A percentile compares a stretch with the other conserved stretches of the same genome.
Conservation (phyloP, 2,113 vertebrate genomes). For the Scopus umbretta region DNA sequence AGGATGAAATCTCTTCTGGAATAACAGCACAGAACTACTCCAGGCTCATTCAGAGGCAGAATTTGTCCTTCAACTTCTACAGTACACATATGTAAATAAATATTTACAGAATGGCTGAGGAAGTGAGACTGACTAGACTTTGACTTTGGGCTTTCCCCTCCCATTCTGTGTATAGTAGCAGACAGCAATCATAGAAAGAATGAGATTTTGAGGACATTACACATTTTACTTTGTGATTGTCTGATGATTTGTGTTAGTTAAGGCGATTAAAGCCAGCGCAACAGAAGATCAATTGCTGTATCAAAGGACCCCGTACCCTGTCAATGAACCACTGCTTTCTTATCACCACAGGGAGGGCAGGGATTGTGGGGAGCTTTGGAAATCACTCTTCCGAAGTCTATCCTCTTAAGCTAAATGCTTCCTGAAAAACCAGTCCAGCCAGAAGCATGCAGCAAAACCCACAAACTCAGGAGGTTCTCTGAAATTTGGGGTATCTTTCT, state of each 20-base stretch:
- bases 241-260: not conserved
- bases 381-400: not conserved
- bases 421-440: not conserved
- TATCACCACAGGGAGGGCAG: not conserved
- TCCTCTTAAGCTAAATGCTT: not conserved
- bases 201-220: not conserved
- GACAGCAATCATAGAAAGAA: not conserved
- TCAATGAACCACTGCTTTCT: not conserved
- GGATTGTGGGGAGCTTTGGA: not conserved
- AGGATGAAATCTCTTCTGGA: not conserved
- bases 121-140: not conserved
- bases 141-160: not conserved
- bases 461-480: not conserved
- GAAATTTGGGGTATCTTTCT: not conserved
- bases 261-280: not conserved
- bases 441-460: not conserved
- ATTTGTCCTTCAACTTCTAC: not conserved
- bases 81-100: not conserved
- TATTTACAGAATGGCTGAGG: not conserved
- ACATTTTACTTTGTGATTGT: not conserved
- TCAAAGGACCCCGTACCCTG: not conserved
- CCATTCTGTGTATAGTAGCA: not conserved
- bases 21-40: not conserved
- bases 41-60: not conserved
- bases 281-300: not conserved